These are phyloP conservation scores for Peromyscus aztecus DNA, from an alignment of 2,797 vertebrate genomes.

Conservation along the genomic window DNA sequence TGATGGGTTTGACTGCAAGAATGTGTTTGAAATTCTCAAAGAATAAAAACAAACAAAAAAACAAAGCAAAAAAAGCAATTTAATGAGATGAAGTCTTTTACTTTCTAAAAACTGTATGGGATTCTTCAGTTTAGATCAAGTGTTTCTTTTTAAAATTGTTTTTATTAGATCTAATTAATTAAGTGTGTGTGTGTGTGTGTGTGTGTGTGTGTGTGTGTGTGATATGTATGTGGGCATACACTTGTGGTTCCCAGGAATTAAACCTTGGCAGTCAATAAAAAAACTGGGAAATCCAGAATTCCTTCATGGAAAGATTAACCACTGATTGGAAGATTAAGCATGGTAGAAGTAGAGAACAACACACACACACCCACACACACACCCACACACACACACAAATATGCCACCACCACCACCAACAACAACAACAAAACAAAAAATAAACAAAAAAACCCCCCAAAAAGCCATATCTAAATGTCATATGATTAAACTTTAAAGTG, in stretches of 20 bases:
- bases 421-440: no score
- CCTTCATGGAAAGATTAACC: neutral
- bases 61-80: neutral
- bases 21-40: neutral
- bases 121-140: neutral
- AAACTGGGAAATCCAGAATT: neutral
- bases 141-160: neutral
- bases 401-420: no score
- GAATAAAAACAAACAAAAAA: neutral
- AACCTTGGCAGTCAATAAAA: neutral
- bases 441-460: neutral
- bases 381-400: neutral
- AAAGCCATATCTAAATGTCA: neutral
- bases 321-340: neutral
- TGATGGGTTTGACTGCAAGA: no score
- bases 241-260: neutral
- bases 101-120: neutral
- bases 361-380: neutral
- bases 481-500: neutral
- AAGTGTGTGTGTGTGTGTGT: neutral
- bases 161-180: neutral
- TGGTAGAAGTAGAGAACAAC: neutral
- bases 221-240: neutral
- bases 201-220: no score
- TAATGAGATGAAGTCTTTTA: neutral